Percentiles rank a stretch among this genome's conserved stretches.
phyloP scores from a whole-genome alignment of 2,888 invertebrate genomes.

The Nephrotoma guestfalica region DNA sequence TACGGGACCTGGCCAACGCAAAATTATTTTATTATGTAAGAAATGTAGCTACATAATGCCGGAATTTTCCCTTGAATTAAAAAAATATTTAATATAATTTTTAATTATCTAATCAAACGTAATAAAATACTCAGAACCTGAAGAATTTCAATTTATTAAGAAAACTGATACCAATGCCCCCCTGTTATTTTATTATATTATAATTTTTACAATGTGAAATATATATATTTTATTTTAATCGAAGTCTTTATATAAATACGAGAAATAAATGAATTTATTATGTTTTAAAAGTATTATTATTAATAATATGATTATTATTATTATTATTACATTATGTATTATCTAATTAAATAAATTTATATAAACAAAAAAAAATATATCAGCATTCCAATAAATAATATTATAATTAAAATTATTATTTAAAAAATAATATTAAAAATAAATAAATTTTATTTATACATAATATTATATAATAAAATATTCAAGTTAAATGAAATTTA shows the following conservation, averaged over 20 bases:
- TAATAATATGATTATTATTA: constrained; percentile 1
- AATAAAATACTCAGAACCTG: constrained; percentile 1
- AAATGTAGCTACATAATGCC: neutral
- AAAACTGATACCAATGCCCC: neutral
- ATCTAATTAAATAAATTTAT: neutral
- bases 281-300: neutral
- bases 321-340: neutral
- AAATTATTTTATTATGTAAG: neutral
- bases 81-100: neutral
- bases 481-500: neutral
- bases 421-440: neutral
- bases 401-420: neutral
- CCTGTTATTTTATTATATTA: neutral
- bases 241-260: neutral
- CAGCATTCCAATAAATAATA: neutral
- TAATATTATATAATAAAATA: neutral
- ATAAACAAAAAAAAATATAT: neutral
- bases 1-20: neutral
- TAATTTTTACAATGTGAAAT: neutral
- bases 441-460: neutral
- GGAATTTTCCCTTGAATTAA: neutral
- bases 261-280: neutral
- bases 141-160: neutral
- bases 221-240: neutral
- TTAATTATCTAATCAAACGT: neutral